phyloP scores from a whole-genome alignment of 2,888 invertebrate genomes.

The Biston betularia region DNA sequence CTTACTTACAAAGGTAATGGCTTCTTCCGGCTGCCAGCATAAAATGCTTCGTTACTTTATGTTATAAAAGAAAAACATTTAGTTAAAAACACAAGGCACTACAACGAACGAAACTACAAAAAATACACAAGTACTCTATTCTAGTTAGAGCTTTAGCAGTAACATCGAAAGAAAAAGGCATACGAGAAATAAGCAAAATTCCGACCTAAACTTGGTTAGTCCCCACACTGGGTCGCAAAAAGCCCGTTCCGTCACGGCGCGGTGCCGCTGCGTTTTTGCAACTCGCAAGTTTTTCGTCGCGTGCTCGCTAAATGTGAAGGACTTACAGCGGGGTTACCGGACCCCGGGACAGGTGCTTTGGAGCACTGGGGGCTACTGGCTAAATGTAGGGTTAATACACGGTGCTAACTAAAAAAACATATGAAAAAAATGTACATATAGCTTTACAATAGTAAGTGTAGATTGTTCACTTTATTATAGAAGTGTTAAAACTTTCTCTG shows the following conservation, averaged over 20 bases:
- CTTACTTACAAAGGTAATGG: too few species aligned
- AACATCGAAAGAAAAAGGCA: too few species aligned
- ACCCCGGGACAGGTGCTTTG: constrained; percentile 31
- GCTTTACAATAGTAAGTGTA: too few species aligned
- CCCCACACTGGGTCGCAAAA: constrained; percentile 30
- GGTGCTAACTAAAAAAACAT: too few species aligned
- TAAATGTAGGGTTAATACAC: neutral
- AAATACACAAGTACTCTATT: too few species aligned
- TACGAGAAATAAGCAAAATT: neutral
- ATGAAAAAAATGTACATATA: too few species aligned
- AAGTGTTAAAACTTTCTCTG: constrained; percentile 25
- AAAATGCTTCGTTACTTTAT: too few species aligned
- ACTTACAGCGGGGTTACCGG: constrained; percentile 34
- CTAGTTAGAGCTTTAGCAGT: too few species aligned
- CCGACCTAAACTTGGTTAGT: constrained; percentile 4
- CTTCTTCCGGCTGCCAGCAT: too few species aligned
- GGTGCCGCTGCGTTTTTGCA: constrained; percentile 42
- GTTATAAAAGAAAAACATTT: too few species aligned
- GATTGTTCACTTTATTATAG: neutral
- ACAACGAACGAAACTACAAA: too few species aligned
- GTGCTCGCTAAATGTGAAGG: constrained; percentile 45
- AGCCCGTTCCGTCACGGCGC: constrained; percentile 38
- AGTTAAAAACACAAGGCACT: too few species aligned
- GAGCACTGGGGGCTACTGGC: constrained; percentile 2
- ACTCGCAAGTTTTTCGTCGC: constrained; percentile 41